These are phyloP conservation scores for Lampropteryx suffumata DNA, from an alignment of 2,888 invertebrate species.

Conservation along the genomic window DNA sequence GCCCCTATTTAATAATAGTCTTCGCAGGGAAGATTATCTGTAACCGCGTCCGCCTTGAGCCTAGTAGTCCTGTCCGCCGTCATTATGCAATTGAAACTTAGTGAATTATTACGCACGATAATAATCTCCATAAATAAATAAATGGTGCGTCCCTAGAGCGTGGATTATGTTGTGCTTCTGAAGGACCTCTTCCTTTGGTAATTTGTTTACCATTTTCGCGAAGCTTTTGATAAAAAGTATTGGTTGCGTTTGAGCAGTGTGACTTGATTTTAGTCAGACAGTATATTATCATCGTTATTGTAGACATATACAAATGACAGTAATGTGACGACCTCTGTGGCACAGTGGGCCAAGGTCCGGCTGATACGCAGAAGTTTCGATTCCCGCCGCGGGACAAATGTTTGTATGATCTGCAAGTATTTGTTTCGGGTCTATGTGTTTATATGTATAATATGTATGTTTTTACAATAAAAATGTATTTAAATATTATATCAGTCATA, in stretches of 20 bases:
- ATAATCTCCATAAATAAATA: conserved; percentile 81
- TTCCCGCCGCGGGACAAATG: too few relatives aligned
- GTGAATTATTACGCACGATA: conserved; percentile 81
- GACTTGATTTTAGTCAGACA: too few relatives aligned
- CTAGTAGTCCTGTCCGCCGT: conserved; percentile 75
- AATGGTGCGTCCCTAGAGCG: conserved; percentile 49
- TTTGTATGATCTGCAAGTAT: too few relatives aligned
- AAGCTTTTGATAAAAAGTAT: background rate
- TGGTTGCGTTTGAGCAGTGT: background rate
- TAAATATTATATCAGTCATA: too few relatives aligned
- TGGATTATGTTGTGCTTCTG: conserved; percentile 50
- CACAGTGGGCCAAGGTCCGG: too few relatives aligned
- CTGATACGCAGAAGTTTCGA: too few relatives aligned
- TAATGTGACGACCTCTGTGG: too few relatives aligned
- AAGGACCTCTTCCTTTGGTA: conserved; percentile 35
- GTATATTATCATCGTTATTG: too few relatives aligned
- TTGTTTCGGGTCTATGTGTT: too few relatives aligned
- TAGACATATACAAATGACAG: too few relatives aligned
- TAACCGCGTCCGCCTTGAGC: conserved; percentile 66
- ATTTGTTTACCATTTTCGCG: background rate
- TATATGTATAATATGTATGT: too few relatives aligned
- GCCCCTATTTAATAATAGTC: conserved; percentile 77
- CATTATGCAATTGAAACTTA: conserved; percentile 83
- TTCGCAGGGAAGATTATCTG: conserved; percentile 71
- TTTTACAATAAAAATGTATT: too few relatives aligned